Evolutionary conservation across 2,888 invertebrate genomes (phyloP), one percentile per base, ranked within the genome.

Genomic region (Argyresthia goedartella): DNA sequence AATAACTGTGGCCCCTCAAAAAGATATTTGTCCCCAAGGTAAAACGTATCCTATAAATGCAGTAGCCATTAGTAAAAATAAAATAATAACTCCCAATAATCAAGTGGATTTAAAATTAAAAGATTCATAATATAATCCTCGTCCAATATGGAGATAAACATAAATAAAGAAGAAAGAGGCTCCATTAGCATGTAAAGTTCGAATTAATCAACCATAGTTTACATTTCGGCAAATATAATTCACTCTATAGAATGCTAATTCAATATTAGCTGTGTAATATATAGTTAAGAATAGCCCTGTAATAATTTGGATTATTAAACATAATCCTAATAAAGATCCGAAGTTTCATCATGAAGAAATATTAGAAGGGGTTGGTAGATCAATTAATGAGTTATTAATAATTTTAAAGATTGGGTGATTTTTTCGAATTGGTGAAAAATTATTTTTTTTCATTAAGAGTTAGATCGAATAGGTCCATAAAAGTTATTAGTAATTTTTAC

Each of bases 21-120:
- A 93, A 1, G 92, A 93, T 89, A 94, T 94, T 91, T 94, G 93
- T 8, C 93, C 93, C 77, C 93, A 93, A 1, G 92, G 92, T 64
- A 93, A 58, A 0, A 93, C 92, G 84, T 94, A 94, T 0, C 93
- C 93, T 87, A 93, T 80, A 73, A 94, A 94, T 16, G 92, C 92
- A 49, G 92, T 91, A 66, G 77, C 90, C 89, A 94, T 94, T 57
- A 89, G 73, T 71, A 90, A 51, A 62, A 94, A 88, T 76, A 93
- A 71, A 69, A 94, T 88, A 55, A 91, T 77, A 50, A 91, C 79
- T 51, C 93, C 93, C 1, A 88, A 61, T 63, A 87, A 68, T 91
- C 93, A 94, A 0, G 91, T 90, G 57, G 84, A 71, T 56, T 76
- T 80, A 65, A 82, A 80, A 63, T 82, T 73, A 67, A 76, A 88